Conservation (phyloP, 1,140 invertebrate species). For the Lordiphosa mommai region DNA sequence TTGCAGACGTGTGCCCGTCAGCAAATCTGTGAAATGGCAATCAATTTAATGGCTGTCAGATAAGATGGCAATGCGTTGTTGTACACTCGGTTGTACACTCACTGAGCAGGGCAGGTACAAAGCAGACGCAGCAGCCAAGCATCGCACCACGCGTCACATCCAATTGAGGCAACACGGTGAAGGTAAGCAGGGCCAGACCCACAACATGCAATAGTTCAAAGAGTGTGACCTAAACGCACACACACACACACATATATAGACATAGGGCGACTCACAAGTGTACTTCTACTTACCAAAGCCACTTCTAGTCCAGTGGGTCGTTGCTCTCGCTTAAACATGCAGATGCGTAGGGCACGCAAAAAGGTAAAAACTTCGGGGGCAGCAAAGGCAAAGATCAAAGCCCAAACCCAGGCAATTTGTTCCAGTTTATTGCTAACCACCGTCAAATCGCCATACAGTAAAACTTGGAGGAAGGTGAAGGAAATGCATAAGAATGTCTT, state of each 20-base stretch:
- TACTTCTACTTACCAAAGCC: slow-evolving; percentile 81
- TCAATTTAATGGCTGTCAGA: slow-evolving; percentile 74
- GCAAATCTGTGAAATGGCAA: slow-evolving; percentile 61
- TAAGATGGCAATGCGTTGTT: slow-evolving; percentile 32
- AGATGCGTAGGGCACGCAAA: slow-evolving; percentile 91
- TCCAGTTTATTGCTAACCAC: slow-evolving; percentile 82
- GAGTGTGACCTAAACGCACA: slow-evolving; percentile 80
- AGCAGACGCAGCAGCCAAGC: slow-evolving; percentile 95
- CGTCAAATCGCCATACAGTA: slow-evolving; percentile 33
- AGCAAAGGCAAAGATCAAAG: slow-evolving; percentile 90
- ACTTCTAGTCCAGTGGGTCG: slow-evolving; percentile 64
- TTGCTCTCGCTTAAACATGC: slow-evolving; percentile 87
- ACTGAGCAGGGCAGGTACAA: slow-evolving; percentile 87
- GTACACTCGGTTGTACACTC: slow-evolving; percentile 46
- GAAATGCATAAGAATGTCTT: neutral
- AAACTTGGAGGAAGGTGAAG: slow-evolving; percentile 17
- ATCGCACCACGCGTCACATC: slow-evolving; percentile 95
- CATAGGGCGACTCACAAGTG: slow-evolving; percentile 64
- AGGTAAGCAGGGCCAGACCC: slow-evolving; percentile 92
- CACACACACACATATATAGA: neutral
- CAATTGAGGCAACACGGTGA: slow-evolving; percentile 91
- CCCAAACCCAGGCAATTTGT: slow-evolving; percentile 95
- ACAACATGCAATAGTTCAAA: slow-evolving; percentile 93
- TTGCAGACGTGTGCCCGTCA: slow-evolving; percentile 48
- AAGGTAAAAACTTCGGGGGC: slow-evolving; percentile 92